Base-by-base conservation (phyloP, 1,140 invertebrate species). In the Neotoxoptera formosana region DNA sequence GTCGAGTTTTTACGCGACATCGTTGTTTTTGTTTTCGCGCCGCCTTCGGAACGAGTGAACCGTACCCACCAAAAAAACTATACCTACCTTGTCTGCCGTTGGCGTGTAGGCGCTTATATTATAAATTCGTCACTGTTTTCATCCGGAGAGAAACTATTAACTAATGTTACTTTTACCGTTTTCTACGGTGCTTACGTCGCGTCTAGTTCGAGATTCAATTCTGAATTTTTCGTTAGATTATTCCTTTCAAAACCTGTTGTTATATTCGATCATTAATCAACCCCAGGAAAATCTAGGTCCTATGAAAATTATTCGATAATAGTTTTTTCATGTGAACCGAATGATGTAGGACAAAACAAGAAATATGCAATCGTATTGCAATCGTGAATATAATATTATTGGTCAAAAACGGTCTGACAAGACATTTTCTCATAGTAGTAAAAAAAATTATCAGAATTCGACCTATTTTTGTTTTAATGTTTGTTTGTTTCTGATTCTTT, bases 81-180 rank as follows among this genome's bases (percentile, higher is more conserved):
- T 48, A 21, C 34, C 14, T 48, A 21, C 34, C 14, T 47, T 47
- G 34, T 20, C 23, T 30, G 60, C 30, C 34, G 88, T 89, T 34
- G 51, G 25, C 21, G 51, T 34, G 88, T 36, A 41, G 34, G 88
- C 11, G 48, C 21, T 56, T 23, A 25, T 25, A 89, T 89, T 89
- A 89, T 89, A 89, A 53, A 89, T 89, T 56, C 88, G 88, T 89
- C 51, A 89, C 51, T 8, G 34, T 89, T 89, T 89, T 56, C 48
- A 48, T 21, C 21, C 21, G 51, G 23, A 6, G 34, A 89, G 53
- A 89, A 51, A 56, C 45, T 41, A n/a, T n/a, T n/a, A n/a, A n/a
- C n/a, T 8, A 45, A 1, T 87, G n/a, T 89, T 36, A 56, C 30
- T 56, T 56, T 56, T 89, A 89, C 88, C 51, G 51, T 89, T 89